phyloP scores from a whole-genome alignment of 2,797 vertebrate genomes.

The Sebastes oblongus region DNA sequence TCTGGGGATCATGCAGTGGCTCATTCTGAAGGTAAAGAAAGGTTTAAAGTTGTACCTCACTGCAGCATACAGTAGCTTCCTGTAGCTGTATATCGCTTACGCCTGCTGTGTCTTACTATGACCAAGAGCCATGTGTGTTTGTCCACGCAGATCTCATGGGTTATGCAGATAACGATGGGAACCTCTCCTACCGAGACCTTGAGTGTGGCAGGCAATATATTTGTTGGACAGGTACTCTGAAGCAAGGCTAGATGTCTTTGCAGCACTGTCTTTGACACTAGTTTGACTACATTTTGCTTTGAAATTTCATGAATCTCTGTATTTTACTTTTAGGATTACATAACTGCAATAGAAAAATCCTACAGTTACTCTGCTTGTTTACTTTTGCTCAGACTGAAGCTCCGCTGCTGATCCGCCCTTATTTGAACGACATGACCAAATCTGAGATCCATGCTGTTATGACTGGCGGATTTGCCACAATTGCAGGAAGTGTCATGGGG shows the following conservation, averaged over 20 bases:
- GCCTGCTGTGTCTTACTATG: not conserved
- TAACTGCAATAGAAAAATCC: not conserved
- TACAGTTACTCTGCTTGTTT: not conserved
- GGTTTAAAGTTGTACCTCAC: not conserved
- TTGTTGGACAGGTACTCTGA: constrained; percentile 91
- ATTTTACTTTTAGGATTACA: not conserved
- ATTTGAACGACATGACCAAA: constrained; percentile 91
- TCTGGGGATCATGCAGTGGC: constrained; percentile 93
- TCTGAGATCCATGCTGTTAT: constrained; percentile 96
- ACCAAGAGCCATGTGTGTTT: constrained; percentile 57
- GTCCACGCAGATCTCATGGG: constrained; percentile 89
- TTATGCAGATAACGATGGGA: constrained; percentile 93
- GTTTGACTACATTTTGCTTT: not conserved
- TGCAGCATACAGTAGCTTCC: not conserved
- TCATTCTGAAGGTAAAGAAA: constrained; percentile 91
- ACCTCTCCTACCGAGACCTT: constrained; percentile 92
- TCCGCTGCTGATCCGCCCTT: constrained; percentile 92
- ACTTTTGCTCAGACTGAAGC: constrained; percentile 86
- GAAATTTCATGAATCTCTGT: not conserved
- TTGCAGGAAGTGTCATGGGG: constrained; percentile 96
- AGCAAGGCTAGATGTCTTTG: not conserved
- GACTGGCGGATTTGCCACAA: constrained; percentile 93
- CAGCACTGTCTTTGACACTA: not conserved
- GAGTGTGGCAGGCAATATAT: constrained; percentile 96
- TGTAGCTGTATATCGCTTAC: not conserved